Conservation (phyloP, 2,888 invertebrate genomes). For the Atethmia centrago region DNA sequence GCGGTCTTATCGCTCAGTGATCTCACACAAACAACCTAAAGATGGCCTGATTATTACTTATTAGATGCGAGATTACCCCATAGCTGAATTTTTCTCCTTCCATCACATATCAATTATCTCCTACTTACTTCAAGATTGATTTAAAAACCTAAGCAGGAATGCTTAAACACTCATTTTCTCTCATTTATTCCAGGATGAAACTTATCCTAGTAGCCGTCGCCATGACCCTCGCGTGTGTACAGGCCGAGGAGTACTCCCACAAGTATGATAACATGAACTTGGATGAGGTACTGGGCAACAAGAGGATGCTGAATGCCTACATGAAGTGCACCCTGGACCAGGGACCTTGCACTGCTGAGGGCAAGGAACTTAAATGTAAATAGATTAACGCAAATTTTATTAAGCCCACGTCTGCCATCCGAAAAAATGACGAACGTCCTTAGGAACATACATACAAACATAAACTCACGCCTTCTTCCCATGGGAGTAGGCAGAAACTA, state of each 20-base stretch:
- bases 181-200: slow-evolving; percentile 74
- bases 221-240: slow-evolving; percentile 61
- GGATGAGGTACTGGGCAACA: slow-evolving; percentile 92
- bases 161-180: background rate
- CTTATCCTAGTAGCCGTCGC: slow-evolving; percentile 65
- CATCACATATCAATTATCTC: no score
- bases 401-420: background rate
- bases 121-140: no score
- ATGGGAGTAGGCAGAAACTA: no score
- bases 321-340: slow-evolving; percentile 92
- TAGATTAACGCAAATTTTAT: slow-evolving; percentile 38
- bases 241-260: slow-evolving; percentile 88
- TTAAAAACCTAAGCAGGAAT: no score
- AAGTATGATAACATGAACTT: slow-evolving; percentile 93
- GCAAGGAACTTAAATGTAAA: slow-evolving; percentile 93
- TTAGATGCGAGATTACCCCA: no score
- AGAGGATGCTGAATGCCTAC: slow-evolving; percentile 92
- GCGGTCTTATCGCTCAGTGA: no score
- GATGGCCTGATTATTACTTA: no score
- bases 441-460: no score
- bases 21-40: no score
- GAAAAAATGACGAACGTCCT: background rate
- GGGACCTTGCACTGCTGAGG: slow-evolving; percentile 93
- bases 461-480: no score
- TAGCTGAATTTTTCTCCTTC: no score